Conservation (phyloP, 2,113 vertebrate genomes). For the Perognathus longimembris region DNA sequence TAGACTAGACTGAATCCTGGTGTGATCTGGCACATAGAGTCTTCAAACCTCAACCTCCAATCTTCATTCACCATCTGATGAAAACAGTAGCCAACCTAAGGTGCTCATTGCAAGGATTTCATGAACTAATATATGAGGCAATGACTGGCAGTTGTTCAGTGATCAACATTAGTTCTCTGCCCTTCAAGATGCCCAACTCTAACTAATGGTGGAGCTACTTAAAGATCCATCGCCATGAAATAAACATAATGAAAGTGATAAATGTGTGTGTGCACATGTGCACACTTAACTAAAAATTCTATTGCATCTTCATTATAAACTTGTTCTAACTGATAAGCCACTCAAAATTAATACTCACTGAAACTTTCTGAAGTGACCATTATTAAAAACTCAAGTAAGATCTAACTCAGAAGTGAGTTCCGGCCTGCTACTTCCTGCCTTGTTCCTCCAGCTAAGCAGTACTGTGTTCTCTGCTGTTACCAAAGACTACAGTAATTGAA, state of each 20-base stretch:
- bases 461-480: neutral
- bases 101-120: neutral
- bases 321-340: neutral
- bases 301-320: neutral
- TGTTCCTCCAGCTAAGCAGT: neutral
- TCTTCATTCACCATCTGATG: neutral
- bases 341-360: conserved; percentile 23
- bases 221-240: neutral
- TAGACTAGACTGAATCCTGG: neutral
- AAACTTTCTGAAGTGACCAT: neutral
- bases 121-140: neutral
- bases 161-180: neutral
- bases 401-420: neutral
- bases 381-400: neutral
- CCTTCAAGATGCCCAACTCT: neutral
- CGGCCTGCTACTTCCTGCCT: neutral
- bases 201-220: neutral
- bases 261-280: neutral
- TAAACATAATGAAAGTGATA: neutral
- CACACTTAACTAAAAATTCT: conserved; percentile 11
- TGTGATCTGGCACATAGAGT: neutral
- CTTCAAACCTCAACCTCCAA: neutral
- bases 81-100: neutral
- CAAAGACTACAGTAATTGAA: neutral
- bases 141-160: neutral